These are phyloP conservation scores for Dexiosoma caninum DNA, from an alignment of 2,888 invertebrate species.

Conservation along the genomic window DNA sequence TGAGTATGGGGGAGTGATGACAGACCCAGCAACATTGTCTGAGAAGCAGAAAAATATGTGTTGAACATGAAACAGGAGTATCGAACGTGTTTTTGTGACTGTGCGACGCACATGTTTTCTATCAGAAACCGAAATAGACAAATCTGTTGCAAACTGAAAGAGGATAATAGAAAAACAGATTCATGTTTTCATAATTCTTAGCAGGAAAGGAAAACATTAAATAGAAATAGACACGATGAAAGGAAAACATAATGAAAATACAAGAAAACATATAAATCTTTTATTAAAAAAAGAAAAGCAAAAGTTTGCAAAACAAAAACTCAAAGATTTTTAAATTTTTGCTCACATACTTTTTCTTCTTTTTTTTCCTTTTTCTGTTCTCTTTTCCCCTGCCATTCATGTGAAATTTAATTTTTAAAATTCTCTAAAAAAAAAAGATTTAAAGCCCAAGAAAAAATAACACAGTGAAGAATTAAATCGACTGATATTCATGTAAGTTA, in stretches of 20 bases:
- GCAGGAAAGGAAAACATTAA: neutral
- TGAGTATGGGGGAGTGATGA: conserved; percentile 5
- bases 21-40: conserved; percentile 2
- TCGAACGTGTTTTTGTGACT: conserved; percentile 9
- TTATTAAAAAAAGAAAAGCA: neutral
- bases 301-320: too few species aligned
- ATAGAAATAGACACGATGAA: neutral
- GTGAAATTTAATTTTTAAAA: too few species aligned
- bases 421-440: too few species aligned
- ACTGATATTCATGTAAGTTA: too few species aligned
- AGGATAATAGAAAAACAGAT: conserved; percentile 8
- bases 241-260: neutral
- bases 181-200: neutral
- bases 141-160: conserved; percentile 16
- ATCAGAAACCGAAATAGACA: conserved; percentile 34
- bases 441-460: too few species aligned
- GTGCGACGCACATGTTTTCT: conserved; percentile 25
- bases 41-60: conserved; percentile 14
- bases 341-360: too few species aligned
- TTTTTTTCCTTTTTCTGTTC: too few species aligned
- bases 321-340: too few species aligned
- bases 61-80: conserved; percentile 30
- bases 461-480: too few species aligned
- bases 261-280: neutral
- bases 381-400: too few species aligned